Conservation (phyloP, 2,113 vertebrate genomes). For the Alethe diademata region DNA sequence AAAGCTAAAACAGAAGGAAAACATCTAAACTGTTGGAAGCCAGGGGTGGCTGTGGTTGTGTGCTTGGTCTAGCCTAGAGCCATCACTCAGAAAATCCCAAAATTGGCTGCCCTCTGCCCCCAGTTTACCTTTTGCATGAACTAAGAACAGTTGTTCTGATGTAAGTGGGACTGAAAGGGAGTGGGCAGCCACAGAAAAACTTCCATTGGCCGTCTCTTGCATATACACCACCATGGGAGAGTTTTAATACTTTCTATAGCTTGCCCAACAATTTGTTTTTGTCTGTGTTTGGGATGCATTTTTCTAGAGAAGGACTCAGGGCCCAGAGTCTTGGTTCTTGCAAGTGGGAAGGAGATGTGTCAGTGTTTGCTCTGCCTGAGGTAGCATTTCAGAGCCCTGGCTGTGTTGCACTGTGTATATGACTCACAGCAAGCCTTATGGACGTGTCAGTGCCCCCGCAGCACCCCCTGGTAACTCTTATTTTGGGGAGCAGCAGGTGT, state of each 20-base stretch:
- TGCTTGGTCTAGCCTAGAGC: not conserved
- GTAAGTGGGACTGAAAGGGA: not conserved
- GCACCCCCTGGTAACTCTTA: not conserved
- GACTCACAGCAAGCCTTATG: not conserved
- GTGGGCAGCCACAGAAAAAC: not conserved
- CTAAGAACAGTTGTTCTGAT: not conserved
- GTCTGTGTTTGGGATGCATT: not conserved
- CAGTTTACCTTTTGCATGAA: not conserved
- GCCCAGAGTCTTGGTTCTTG: not conserved
- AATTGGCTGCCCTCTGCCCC: not conserved
- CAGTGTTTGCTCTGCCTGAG: rapidly evolving
- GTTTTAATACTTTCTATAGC: not conserved
- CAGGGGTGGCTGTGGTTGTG: rapidly evolving
- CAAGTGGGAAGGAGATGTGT: not conserved
- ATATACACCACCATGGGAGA: rapidly evolving
- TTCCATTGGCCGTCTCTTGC: not conserved
- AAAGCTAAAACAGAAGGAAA: not conserved
- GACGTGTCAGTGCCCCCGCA: rapidly evolving
- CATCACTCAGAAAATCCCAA: not conserved
- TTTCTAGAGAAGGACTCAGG: not conserved
- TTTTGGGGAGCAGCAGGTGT: not conserved
- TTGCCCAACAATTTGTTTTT: not conserved
- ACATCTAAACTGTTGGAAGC: not conserved
- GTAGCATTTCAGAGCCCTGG: not conserved
- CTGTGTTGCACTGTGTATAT: not conserved